phyloP scores from a whole-genome alignment of 2,797 vertebrate genomes.

The Podarcis lilfordi region DNA sequence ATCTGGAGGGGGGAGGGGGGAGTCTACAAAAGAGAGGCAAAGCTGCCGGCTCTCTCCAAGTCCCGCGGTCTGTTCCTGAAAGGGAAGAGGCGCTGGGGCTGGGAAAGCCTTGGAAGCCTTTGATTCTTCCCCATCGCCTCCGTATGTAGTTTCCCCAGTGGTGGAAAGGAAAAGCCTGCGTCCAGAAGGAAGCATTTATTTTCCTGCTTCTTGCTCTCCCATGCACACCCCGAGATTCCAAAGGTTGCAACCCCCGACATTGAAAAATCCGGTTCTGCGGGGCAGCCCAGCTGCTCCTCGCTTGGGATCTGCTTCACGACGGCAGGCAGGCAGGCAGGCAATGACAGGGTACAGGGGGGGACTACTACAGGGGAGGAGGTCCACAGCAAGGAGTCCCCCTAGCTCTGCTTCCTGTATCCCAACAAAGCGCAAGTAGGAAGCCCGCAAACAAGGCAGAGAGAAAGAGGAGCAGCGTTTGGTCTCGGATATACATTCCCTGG shows the following conservation, averaged over 20 bases:
- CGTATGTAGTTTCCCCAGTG: background rate
- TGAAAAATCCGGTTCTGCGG: background rate
- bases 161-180: background rate
- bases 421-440: background rate
- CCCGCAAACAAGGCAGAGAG: background rate
- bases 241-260: no score
- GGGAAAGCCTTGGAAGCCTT: background rate
- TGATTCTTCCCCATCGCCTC: background rate
- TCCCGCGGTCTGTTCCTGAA: background rate
- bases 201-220: no score
- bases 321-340: background rate
- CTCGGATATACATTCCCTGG: background rate
- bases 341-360: no score
- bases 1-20: background rate
- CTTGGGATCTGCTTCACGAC: background rate
- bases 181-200: background rate
- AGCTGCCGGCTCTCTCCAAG: background rate
- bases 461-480: background rate
- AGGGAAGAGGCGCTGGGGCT: background rate
- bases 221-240: no score
- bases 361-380: no score
- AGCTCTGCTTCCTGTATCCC: background rate
- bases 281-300: background rate
- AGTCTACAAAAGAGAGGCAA: background rate
- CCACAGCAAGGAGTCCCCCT: background rate